phyloP scores from a whole-genome alignment of 2,113 vertebrate species.

The Chauna torquata region DNA sequence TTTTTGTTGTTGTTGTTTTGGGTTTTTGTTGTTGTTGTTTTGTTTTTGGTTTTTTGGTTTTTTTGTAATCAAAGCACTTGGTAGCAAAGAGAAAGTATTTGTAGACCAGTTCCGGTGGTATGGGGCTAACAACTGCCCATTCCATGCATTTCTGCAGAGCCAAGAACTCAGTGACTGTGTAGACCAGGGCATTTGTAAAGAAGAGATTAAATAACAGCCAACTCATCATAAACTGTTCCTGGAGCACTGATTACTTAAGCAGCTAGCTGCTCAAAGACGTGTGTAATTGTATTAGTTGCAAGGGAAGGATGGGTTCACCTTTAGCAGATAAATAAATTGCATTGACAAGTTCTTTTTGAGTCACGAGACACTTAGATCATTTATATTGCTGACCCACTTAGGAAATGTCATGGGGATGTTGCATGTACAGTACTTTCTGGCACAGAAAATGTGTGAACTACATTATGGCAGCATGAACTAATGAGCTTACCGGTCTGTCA shows the following conservation, averaged over 20 bases:
- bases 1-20: background rate
- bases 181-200: background rate
- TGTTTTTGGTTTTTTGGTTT: background rate
- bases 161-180: background rate
- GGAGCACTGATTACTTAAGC: background rate
- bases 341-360: background rate
- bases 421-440: background rate
- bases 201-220: background rate
- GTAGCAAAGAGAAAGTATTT: background rate
- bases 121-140: background rate
- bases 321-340: background rate
- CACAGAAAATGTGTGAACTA: background rate
- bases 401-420: background rate
- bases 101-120: background rate
- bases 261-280: background rate
- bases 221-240: background rate
- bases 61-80: background rate
- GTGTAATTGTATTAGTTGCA: background rate
- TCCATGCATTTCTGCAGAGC: background rate
- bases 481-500: background rate
- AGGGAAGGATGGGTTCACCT: background rate
- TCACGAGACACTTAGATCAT: background rate
- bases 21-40: background rate
- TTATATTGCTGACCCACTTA: background rate
- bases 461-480: background rate